Percentiles rank a stretch among this genome's conserved stretches.
Conservation (phyloP, 2,113 vertebrate genomes). For the Oenanthe melanoleuca region DNA sequence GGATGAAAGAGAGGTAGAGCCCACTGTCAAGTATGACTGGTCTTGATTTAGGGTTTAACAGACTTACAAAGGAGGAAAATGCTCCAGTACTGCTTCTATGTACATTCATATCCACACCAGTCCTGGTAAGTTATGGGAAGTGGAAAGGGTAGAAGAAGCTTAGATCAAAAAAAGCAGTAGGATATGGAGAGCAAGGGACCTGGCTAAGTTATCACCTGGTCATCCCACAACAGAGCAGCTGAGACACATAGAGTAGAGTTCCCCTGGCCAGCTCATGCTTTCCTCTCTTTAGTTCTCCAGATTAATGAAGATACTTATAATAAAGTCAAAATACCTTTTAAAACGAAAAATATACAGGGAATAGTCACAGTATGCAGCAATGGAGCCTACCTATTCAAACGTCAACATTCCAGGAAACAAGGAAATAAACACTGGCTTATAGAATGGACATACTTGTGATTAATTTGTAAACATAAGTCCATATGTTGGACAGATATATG, state of each 20-base stretch:
- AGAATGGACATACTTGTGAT: background rate
- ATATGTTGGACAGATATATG: background rate
- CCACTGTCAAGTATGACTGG: no score
- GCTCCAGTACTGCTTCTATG: background rate
- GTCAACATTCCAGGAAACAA: background rate
- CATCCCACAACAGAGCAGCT: background rate
- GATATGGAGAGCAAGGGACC: rapidly evolving
- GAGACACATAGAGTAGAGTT: background rate
- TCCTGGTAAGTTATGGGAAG: background rate
- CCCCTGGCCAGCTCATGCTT: background rate
- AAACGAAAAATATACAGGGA: background rate
- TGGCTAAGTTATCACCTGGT: background rate
- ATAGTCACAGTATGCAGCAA: background rate
- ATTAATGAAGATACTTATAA: background rate
- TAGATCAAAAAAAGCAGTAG: background rate
- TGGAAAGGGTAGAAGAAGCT: background rate
- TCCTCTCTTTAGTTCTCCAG: background rate
- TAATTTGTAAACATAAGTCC: background rate
- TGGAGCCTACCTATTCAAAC: background rate
- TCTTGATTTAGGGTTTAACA: background rate
- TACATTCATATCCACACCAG: background rate
- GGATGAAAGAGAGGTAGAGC: background rate
- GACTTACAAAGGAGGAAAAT: background rate
- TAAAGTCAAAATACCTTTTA: background rate
- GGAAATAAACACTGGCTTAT: background rate